Conservation (phyloP, 2,113 vertebrate species). For the Platichthys flesus region DNA sequence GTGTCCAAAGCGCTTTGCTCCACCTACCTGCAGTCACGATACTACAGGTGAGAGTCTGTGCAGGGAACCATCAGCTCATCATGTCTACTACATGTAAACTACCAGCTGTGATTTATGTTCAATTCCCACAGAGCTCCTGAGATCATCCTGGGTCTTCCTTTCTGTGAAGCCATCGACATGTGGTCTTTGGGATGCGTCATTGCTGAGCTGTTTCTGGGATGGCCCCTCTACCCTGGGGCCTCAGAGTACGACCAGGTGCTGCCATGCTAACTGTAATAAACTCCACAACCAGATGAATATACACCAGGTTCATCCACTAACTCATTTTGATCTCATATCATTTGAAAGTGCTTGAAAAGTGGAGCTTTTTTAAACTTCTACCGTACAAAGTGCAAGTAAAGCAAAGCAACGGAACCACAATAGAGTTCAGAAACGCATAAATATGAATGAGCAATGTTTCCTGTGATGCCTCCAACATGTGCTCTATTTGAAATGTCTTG, state of each 20-base stretch:
- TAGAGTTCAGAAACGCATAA: too few relatives aligned
- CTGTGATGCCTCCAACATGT: too few relatives aligned
- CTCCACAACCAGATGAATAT: too few relatives aligned
- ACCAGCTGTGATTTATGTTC: not conserved
- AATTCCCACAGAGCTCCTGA: slow-evolving; percentile 89
- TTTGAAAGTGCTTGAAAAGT: too few relatives aligned
- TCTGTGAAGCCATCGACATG: slow-evolving; percentile 99
- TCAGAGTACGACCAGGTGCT: slow-evolving; percentile 98
- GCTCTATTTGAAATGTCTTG: too few relatives aligned
- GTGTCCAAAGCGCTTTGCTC: slow-evolving; percentile 98
- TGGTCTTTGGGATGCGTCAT: slow-evolving; percentile 98
- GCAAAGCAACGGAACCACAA: too few relatives aligned
- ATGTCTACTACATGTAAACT: not conserved
- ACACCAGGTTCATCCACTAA: too few relatives aligned
- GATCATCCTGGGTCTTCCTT: slow-evolving; percentile 95
- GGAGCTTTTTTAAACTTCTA: too few relatives aligned
- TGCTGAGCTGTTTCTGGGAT: slow-evolving; percentile 96
- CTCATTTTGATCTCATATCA: too few relatives aligned
- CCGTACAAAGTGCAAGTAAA: too few relatives aligned
- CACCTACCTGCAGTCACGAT: slow-evolving; percentile 96
- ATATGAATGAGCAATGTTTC: too few relatives aligned
- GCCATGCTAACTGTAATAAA: not conserved
- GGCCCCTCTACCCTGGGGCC: slow-evolving; percentile 97
- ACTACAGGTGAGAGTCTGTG: slow-evolving; percentile 88
- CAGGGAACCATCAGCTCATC: too few relatives aligned